A percentile compares a stretch with the other conserved stretches of the same genome.
These are phyloP conservation scores for Glaucopsyche alexis DNA, from an alignment of 2,888 invertebrate species.

Conservation along the genomic window DNA sequence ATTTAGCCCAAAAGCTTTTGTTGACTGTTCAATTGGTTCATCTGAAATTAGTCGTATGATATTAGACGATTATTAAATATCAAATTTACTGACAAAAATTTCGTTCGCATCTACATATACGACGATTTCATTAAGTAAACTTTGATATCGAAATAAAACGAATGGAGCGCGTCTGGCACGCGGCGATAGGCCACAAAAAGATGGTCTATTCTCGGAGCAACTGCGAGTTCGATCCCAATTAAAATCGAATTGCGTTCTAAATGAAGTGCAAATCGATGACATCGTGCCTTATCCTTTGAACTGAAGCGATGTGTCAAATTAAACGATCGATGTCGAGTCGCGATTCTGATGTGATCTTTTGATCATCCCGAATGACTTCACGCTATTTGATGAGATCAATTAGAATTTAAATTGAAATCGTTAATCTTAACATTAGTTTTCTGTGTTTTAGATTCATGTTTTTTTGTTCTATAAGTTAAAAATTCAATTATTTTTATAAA, in stretches of 20 bases:
- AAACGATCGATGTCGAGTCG: conserved; percentile 39
- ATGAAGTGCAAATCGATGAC: conserved; percentile 66
- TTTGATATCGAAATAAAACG: conserved; percentile 20
- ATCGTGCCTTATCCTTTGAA: conserved; percentile 43
- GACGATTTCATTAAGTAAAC: conserved; percentile 16
- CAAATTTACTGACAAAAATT: not conserved
- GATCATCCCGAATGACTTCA: conserved; percentile 28
- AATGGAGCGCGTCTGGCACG: conserved; percentile 23
- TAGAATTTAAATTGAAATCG: not conserved
- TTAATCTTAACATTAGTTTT: not conserved
- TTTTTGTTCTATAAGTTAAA: not conserved
- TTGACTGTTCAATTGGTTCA: not conserved
- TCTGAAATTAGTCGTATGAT: not conserved
- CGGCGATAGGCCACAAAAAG: conserved; percentile 37
- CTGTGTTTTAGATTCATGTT: not conserved
- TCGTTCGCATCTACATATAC: not conserved
- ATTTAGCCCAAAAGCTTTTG: not conserved
- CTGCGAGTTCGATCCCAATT: conserved; percentile 57
- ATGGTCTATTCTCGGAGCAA: conserved; percentile 44
- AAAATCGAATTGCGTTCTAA: conserved; percentile 59
- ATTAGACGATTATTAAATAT: too few species aligned
- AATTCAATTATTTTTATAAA: not conserved
- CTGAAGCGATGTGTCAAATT: conserved; percentile 48
- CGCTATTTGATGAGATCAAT: conserved; percentile 25
- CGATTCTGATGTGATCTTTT: conserved; percentile 31